Conservation (phyloP, 2,888 invertebrate genomes). For the Hirtodrosophila duncani region DNA sequence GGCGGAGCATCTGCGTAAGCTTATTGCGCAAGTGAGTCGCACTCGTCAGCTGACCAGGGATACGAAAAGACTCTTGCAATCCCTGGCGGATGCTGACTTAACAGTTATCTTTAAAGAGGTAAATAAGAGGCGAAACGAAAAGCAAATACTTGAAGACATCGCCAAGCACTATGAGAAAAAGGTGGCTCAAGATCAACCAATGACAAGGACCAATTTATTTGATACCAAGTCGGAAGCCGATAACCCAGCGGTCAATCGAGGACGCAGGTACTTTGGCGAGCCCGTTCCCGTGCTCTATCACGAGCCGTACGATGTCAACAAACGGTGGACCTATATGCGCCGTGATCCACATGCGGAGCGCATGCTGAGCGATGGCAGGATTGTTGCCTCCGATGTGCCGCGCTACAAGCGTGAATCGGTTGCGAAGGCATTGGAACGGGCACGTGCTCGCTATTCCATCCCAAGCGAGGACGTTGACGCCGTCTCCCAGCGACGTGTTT, state of each 20-base stretch:
- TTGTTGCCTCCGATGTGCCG: background rate
- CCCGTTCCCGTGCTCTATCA: background rate
- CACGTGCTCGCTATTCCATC: background rate
- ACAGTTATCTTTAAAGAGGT: too few species aligned
- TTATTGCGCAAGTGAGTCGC: background rate
- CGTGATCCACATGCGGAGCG: slow-evolving; percentile 18
- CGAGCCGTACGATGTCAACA: background rate
- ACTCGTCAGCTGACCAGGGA: background rate
- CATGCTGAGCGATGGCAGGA: background rate
- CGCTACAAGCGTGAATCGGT: slow-evolving; percentile 14
- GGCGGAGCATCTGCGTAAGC: background rate
- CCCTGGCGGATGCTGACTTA: too few species aligned
- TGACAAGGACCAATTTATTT: too few species aligned
- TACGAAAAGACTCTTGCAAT: too few species aligned
- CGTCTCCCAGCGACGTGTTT: too few species aligned
- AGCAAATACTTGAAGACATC: too few species aligned
- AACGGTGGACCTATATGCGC: slow-evolving; percentile 11
- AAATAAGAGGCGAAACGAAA: too few species aligned
- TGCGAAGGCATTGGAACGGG: background rate
- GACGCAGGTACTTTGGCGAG: background rate
- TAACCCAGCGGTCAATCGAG: too few species aligned
- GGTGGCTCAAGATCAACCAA: too few species aligned
- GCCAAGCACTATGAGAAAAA: too few species aligned
- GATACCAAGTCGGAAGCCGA: too few species aligned
- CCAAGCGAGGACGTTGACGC: too few species aligned